A percentile compares a stretch with the other conserved stretches of the same genome.
These are phyloP conservation scores for Neostethus bicornis DNA, from an alignment of 2,797 vertebrate genomes.

Conservation along the genomic window DNA sequence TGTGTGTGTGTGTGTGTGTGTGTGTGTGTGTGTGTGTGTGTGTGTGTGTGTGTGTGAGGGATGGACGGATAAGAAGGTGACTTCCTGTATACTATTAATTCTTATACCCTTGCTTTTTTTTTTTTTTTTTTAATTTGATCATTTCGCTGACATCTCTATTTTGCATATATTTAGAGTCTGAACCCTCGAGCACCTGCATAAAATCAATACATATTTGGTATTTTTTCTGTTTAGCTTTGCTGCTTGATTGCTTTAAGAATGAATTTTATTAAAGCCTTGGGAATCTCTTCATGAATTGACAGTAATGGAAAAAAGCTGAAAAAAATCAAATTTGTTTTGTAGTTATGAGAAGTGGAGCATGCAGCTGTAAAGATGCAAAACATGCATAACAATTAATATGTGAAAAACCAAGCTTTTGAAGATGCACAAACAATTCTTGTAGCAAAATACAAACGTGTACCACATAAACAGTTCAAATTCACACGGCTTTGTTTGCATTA, in stretches of 20 bases:
- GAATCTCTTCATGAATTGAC: background rate
- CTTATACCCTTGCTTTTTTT: too few relatives aligned
- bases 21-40: too few relatives aligned
- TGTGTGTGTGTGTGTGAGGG: too few relatives aligned
- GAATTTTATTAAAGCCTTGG: background rate
- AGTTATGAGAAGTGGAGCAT: background rate
- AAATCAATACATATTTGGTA: too few relatives aligned
- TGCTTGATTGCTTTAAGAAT: background rate
- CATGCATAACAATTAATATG: background rate
- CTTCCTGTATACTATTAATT: too few relatives aligned
- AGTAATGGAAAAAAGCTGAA: background rate
- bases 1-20: too few relatives aligned
- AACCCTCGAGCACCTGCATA: too few relatives aligned
- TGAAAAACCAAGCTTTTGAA: background rate
- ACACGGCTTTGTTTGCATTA: constrained; percentile 6
- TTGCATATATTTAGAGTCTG: too few relatives aligned
- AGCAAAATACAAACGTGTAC: constrained; percentile 17
- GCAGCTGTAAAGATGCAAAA: background rate
- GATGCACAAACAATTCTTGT: constrained; percentile 3
- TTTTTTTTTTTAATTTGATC: too few relatives aligned
- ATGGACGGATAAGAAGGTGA: too few relatives aligned
- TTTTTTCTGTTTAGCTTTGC: background rate
- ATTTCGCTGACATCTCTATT: too few relatives aligned
- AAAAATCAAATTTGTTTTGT: background rate
- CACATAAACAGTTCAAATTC: constrained; percentile 12